A percentile compares a stretch with the other conserved stretches of the same genome.
phyloP scores from a whole-genome alignment of 2,113 vertebrate genomes.

The Gasterosteus nipponicus region DNA sequence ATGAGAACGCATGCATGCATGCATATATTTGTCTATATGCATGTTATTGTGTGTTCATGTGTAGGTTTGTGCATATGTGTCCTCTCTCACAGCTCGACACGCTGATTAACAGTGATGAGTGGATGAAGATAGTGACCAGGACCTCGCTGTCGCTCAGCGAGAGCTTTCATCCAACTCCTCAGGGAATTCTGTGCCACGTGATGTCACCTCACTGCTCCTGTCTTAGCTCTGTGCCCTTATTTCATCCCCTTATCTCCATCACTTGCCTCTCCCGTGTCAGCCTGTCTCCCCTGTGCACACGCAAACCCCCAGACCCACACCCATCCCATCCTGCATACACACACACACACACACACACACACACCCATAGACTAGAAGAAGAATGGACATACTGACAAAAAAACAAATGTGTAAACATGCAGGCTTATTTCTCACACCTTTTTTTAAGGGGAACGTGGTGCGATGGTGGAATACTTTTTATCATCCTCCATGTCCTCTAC shows the following conservation, averaged over 20 bases:
- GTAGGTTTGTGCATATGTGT: not conserved
- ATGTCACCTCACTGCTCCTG: slow-evolving; percentile 40
- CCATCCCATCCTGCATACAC: not conserved
- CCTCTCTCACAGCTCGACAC: not conserved
- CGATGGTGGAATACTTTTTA: not conserved
- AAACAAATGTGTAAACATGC: not conserved
- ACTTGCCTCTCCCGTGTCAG: slow-evolving; percentile 4
- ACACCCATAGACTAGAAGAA: not conserved
- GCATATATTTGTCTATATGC: not conserved
- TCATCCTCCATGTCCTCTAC: not conserved
- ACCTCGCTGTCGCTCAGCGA: slow-evolving; percentile 34
- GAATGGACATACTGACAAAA: not conserved
- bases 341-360: not conserved
- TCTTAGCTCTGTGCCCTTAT: slow-evolving; percentile 50
- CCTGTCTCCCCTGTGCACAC: not conserved
- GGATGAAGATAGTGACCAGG: slow-evolving; percentile 42
- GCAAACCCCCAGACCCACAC: not conserved
- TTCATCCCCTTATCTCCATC: slow-evolving; percentile 44
- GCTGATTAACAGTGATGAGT: slow-evolving; percentile 60
- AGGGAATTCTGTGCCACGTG: slow-evolving; percentile 42
- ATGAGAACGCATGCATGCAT: not conserved
- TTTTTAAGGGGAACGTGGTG: not conserved
- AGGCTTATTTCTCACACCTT: not conserved
- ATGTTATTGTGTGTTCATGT: slow-evolving; percentile 3
- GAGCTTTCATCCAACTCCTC: slow-evolving; percentile 55